These are phyloP conservation scores for Molossus alvarezi DNA, from an alignment of 2,797 vertebrate genomes.

Conservation along the genomic window DNA sequence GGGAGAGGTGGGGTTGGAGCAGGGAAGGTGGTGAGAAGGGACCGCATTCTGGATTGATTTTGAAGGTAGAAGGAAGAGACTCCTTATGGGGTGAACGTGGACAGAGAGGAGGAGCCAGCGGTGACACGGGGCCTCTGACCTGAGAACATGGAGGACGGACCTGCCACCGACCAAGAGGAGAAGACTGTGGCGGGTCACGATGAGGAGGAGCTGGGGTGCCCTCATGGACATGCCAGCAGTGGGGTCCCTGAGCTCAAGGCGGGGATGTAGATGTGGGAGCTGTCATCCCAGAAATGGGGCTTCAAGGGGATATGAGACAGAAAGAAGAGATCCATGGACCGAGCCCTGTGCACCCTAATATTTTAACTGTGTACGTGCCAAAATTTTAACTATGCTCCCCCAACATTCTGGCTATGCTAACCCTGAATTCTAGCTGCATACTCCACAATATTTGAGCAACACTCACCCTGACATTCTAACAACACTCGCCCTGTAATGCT, in stretches of 20 bases:
- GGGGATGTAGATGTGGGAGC: not conserved
- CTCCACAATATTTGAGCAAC: too few species aligned
- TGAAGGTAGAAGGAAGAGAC: not conserved
- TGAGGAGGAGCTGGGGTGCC: not conserved
- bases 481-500: not conserved
- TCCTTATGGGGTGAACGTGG: not conserved
- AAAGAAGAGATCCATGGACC: not conserved
- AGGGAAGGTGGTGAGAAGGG: not conserved
- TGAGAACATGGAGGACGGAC: not conserved
- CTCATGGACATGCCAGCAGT: rapidly evolving
- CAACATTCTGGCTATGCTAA: not conserved
- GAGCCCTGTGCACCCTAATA: not conserved
- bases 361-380: too few species aligned
- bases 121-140: not conserved
- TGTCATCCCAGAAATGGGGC: not conserved
- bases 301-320: not conserved
- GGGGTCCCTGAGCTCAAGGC: not conserved
- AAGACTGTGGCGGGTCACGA: rapidly evolving
- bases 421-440: too few species aligned
- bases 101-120: not conserved
- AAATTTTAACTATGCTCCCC: not conserved
- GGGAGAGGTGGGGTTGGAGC: not conserved
- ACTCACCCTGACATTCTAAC: not conserved
- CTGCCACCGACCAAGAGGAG: not conserved
- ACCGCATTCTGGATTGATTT: not conserved